A percentile compares a stretch with the other conserved stretches of the same genome.
Conservation (phyloP, 2,888 invertebrate species). For the Aphidius colemani region DNA sequence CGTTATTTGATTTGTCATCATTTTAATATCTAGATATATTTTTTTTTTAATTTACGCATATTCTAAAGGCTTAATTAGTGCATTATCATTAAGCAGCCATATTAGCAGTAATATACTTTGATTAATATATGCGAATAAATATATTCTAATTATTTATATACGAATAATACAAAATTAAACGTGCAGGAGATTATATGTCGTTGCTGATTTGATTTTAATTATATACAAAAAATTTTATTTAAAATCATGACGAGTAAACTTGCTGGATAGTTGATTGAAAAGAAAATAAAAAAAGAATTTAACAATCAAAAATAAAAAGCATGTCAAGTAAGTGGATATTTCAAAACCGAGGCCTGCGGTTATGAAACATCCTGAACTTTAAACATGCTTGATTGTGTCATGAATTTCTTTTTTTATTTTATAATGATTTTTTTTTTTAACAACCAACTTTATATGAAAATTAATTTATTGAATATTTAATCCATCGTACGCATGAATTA, state of each 20-base stretch:
- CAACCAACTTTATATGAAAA: conserved; percentile 6
- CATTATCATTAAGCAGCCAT: conserved; percentile 34
- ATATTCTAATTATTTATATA: conserved; percentile 42
- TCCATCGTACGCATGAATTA: conserved; percentile 52
- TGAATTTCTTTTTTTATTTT: background rate
- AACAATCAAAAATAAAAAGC: background rate
- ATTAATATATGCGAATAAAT: conserved; percentile 35
- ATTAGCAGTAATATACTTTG: conserved; percentile 35
- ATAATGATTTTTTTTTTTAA: conserved; percentile 23
- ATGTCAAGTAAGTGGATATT: conserved; percentile 15
- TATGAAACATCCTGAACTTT: conserved; percentile 49
- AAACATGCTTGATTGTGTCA: conserved; percentile 34
- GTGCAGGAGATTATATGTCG: conserved; percentile 43
- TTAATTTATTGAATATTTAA: background rate
- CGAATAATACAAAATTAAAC: conserved; percentile 50
- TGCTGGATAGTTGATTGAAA: conserved; percentile 12
- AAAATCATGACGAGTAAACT: background rate
- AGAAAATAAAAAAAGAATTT: conserved; percentile 4
- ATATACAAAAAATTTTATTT: conserved; percentile 16
- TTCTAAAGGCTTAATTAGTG: conserved; percentile 21
- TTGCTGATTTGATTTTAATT: conserved; percentile 25
- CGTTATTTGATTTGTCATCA: conserved; percentile 21
- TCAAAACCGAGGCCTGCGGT: conserved; percentile 55
- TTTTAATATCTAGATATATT: conserved; percentile 17
- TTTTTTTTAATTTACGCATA: conserved; percentile 11